phyloP scores from a whole-genome alignment of 2,113 vertebrate species.

The Emydura subglobosa region DNA sequence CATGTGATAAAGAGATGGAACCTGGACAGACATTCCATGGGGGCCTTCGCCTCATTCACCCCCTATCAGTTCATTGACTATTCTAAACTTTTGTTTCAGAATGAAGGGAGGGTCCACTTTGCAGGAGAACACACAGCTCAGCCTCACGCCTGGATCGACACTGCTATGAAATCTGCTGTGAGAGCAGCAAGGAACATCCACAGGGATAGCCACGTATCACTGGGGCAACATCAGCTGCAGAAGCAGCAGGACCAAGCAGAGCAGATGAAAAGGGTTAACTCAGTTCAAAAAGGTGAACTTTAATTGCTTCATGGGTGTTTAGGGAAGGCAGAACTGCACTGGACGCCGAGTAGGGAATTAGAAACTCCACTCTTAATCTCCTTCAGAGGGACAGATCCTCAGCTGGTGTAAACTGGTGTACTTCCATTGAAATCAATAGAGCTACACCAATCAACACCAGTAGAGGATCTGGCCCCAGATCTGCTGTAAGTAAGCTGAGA shows the following conservation, averaged over 20 bases:
- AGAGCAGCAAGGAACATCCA: constrained; percentile 82
- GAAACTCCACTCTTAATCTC: background rate
- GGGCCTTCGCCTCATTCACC: constrained; percentile 83
- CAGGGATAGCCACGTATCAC: fast-evolving
- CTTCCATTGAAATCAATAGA: background rate
- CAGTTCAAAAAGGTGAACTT: background rate
- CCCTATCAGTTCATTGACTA: constrained; percentile 83
- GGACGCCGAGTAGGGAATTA: background rate
- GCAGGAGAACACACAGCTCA: constrained; percentile 85
- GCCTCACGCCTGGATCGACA: constrained; percentile 89
- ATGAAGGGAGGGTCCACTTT: constrained; percentile 82
- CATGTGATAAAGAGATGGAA: constrained; percentile 85
- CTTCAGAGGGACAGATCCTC: background rate
- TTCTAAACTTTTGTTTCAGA: constrained; percentile 71
- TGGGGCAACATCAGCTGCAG: fast-evolving
- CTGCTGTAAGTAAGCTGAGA: background rate
- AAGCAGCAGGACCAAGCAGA: fast-evolving
- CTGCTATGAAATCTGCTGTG: constrained; percentile 84
- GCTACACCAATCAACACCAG: background rate
- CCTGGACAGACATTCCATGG: constrained; percentile 79
- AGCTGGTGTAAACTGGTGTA: background rate
- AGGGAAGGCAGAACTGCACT: background rate
- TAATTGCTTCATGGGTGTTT: background rate
- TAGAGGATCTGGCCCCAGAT: background rate
- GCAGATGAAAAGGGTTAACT: background rate